Percentiles rank a stretch among this genome's conserved stretches.
Evolutionary conservation across 2,797 vertebrate species (phyloP).

Genomic region (Onychomys arenicola): DNA sequence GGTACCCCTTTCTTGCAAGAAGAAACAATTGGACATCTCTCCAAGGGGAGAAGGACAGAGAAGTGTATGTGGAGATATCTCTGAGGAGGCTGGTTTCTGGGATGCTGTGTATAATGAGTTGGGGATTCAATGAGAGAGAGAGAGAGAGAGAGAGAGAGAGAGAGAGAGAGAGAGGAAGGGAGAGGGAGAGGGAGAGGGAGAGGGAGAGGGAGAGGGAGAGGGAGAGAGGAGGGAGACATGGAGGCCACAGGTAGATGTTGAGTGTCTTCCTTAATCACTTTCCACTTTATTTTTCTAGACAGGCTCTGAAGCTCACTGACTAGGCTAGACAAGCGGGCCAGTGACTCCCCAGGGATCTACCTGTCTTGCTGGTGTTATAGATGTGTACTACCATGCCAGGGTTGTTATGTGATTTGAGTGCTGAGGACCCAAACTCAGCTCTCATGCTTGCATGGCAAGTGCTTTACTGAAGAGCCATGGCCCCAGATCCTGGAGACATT

Average conservation of each 20-base stretch:
- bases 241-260: no score
- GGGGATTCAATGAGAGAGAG: neutral
- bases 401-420: no score
- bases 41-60: neutral
- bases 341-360: neutral
- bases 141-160: neutral
- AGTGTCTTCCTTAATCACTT: neutral
- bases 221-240: no score
- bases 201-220: no score
- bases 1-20: neutral
- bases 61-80: neutral
- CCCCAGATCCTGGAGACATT: neutral
- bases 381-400: neutral
- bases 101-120: rapidly evolving
- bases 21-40: neutral
- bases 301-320: neutral
- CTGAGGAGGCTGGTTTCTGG: neutral
- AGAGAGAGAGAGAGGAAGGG: no score
- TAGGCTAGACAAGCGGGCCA: neutral
- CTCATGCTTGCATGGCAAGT: neutral
- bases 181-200: neutral
- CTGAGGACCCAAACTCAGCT: neutral
- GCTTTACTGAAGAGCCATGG: neutral
- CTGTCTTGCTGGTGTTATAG: neutral
- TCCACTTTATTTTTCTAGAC: neutral